phyloP scores from a whole-genome alignment of 2,888 invertebrate species.

The Phyllotreta cruciferae region DNA sequence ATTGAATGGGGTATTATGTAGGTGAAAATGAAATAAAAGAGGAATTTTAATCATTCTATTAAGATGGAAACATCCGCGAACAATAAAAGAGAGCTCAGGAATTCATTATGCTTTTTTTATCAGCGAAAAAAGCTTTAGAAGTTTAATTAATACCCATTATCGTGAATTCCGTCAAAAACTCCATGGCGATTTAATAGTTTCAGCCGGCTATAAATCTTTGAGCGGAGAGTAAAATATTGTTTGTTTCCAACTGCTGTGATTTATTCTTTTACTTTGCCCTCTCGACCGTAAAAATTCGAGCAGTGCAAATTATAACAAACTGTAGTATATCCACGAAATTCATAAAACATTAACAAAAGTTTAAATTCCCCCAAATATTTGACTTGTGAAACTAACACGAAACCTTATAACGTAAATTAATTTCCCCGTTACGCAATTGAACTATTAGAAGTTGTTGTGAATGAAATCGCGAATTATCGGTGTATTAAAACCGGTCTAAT shows the following conservation, averaged over 20 bases:
- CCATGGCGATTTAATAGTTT: conserved; percentile 18
- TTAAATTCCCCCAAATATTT: no score
- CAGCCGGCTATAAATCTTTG: conserved; percentile 8
- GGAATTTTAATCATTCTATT: not conserved
- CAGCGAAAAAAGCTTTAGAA: conserved; percentile 1
- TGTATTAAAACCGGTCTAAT: no score
- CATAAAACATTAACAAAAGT: no score
- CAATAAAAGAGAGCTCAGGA: conserved; percentile 16
- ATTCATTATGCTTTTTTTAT: conserved; percentile 15
- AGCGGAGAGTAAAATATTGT: conserved; percentile 7
- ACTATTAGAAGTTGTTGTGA: no score
- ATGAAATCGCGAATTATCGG: no score
- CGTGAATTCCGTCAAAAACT: conserved; percentile 11
- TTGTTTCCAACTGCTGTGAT: conserved; percentile 14
- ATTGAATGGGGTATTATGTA: no score
- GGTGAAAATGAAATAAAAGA: not conserved
- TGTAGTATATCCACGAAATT: not conserved
- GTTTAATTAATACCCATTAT: conserved; percentile 18
- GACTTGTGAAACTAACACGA: no score
- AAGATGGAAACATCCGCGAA: not conserved
- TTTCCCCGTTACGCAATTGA: no score
- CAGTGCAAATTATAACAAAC: conserved; percentile 10
- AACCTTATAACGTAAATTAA: no score
- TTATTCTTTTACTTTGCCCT: conserved; percentile 13
- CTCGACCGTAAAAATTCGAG: conserved; percentile 8